These are phyloP conservation scores for Phymanthus crucifer DNA, from an alignment of 92 coral and sea anemone genomes.

Conservation along the genomic window DNA sequence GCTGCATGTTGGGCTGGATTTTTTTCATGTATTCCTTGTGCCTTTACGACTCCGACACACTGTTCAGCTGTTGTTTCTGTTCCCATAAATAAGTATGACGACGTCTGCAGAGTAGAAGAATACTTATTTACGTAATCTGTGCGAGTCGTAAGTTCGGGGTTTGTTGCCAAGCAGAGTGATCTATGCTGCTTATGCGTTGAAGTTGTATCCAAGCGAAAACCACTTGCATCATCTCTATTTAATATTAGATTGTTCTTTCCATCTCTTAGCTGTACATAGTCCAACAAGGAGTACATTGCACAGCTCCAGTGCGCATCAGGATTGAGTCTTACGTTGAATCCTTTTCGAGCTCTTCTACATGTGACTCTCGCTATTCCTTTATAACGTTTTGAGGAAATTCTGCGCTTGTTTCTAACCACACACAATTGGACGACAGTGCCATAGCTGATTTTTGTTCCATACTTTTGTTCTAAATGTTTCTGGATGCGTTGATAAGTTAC, in stretches of 20 bases:
- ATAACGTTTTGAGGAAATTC: slow-evolving; percentile 35
- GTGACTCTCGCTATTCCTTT: slow-evolving; percentile 51
- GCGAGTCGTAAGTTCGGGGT: slow-evolving; percentile 44
- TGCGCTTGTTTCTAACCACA: slow-evolving; percentile 44
- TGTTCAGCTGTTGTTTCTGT: slow-evolving; percentile 60
- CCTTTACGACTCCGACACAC: slow-evolving; percentile 58
- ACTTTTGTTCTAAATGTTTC: slow-evolving; percentile 27
- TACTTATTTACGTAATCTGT: slow-evolving; percentile 67
- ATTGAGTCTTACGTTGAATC: slow-evolving; percentile 48
- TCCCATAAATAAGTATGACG: slow-evolving; percentile 50
- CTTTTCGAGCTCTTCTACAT: slow-evolving; percentile 56
- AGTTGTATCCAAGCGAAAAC: slow-evolving; percentile 54
- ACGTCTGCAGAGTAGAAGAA: slow-evolving; percentile 50
- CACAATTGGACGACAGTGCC: slow-evolving; percentile 49
- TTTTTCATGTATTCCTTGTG: slow-evolving; percentile 51
- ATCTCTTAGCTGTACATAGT: slow-evolving; percentile 45
- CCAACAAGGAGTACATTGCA: slow-evolving; percentile 42
- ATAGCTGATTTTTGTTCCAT: slow-evolving; percentile 35
- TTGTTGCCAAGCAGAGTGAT: slow-evolving; percentile 13
- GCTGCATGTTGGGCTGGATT: slow-evolving; percentile 57
- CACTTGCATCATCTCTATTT: slow-evolving; percentile 66
- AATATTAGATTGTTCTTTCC: slow-evolving; percentile 30
- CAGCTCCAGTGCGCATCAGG: slow-evolving; percentile 60
- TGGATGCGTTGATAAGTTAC: slow-evolving; percentile 35
- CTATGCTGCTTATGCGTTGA: slow-evolving; percentile 52